Conservation (phyloP, 1,140 invertebrate genomes). For the Cotesia vestalis region DNA sequence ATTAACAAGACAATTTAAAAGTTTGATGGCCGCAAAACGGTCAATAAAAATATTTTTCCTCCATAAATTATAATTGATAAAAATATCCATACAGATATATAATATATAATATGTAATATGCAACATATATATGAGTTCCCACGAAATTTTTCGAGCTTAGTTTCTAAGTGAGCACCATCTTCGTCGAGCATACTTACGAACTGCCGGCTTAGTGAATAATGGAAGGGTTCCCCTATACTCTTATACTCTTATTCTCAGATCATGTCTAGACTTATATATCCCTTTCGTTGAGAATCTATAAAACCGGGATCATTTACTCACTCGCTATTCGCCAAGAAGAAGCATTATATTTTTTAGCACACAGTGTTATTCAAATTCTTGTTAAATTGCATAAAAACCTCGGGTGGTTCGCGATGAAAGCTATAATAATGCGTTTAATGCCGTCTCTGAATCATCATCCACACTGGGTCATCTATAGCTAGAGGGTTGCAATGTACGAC, state of each 20-base stretch:
- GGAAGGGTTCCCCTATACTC: slow-evolving; percentile 39
- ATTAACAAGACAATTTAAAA: slow-evolving; percentile 13
- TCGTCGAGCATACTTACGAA: slow-evolving; percentile 5
- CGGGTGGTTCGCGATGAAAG: slow-evolving; percentile 45
- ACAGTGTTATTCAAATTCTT: slow-evolving; percentile 64
- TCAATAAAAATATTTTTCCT: not conserved
- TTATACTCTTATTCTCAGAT: not conserved
- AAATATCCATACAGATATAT: not conserved
- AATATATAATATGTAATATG: no score
- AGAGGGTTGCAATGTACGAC: slow-evolving; percentile 35
- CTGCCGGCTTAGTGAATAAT: slow-evolving; percentile 43
- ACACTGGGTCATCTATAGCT: slow-evolving; percentile 55
- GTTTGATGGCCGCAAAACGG: slow-evolving; percentile 23
- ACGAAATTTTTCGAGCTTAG: slow-evolving; percentile 47
- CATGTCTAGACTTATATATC: slow-evolving; percentile 46
- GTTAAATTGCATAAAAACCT: slow-evolving; percentile 62
- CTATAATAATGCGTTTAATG: slow-evolving; percentile 52
- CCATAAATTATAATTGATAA: not conserved
- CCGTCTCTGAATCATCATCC: slow-evolving; percentile 53
- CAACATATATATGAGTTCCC: slow-evolving; percentile 46
- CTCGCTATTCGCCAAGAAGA: slow-evolving; percentile 18
- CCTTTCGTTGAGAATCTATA: slow-evolving; percentile 42
- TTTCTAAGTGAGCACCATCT: slow-evolving; percentile 23
- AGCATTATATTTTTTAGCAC: slow-evolving; percentile 41
- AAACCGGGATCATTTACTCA: slow-evolving; percentile 33